These are phyloP conservation scores for Bos indicus DNA, from an alignment of 2,113 vertebrate genomes.

Conservation along the genomic window DNA sequence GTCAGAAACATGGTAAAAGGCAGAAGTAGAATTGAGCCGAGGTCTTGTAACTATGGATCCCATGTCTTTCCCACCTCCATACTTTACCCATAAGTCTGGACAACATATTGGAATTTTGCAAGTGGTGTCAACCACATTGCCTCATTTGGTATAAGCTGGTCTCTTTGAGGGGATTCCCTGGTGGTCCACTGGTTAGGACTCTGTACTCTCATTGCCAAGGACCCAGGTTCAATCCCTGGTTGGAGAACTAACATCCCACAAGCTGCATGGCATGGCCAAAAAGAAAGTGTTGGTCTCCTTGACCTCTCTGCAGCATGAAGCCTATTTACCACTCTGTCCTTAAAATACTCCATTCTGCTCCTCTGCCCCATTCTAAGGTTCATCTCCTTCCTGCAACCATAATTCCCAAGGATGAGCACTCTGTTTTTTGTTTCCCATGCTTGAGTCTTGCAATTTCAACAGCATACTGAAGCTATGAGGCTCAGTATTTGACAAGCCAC, in stretches of 20 bases:
- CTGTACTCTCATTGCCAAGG: background rate
- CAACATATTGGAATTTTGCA: background rate
- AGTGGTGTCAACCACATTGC: background rate
- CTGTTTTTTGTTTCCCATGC: background rate
- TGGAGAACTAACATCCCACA: background rate
- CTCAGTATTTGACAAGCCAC: background rate
- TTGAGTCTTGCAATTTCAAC: background rate
- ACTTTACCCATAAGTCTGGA: background rate
- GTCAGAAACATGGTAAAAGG: background rate
- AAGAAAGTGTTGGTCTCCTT: background rate
- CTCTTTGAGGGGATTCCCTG: background rate
- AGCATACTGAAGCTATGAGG: background rate
- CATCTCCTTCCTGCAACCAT: background rate
- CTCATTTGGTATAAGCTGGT: background rate
- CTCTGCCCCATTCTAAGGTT: background rate
- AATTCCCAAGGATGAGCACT: background rate
- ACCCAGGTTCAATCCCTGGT: background rate
- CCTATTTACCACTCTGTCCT: background rate
- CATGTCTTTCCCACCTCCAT: background rate
- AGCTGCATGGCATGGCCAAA: background rate
- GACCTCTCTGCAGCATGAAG: background rate
- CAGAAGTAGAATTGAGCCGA: background rate
- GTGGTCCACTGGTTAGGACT: background rate
- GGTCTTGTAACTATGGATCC: background rate
- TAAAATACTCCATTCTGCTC: background rate